Evolutionary conservation across 2,113 vertebrate species (phyloP), one percentile per base, ranked within the genome.

Genomic region (Channa argus): DNA sequence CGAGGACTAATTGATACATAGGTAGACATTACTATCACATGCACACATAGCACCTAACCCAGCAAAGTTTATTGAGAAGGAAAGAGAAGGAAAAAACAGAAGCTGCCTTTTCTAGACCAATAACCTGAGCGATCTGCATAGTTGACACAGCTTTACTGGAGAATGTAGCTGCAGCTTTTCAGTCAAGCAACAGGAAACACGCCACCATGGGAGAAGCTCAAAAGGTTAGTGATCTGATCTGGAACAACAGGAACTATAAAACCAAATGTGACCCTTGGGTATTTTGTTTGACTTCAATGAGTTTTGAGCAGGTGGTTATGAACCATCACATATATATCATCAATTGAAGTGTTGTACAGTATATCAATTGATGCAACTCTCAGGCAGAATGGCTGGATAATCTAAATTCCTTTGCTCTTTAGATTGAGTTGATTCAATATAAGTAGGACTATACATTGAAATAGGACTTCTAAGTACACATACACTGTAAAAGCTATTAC

Each of bases 121-220:
- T 70, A 44, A 67, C 79, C 79, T 62, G 15, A 46, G 44, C 39
- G 49, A 62, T 59, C 67, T 75, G 84, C 60, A 85, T 41, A 73
- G 47, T 66, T 44, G 37, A 73, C 41, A 52, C 74, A 83, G 83
- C 69, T 62, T 80, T 47, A 70, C 70, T 86, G 84, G 88, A 93
- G 92, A 93, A 94, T 93, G 60, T 86, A 94, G 93, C 37, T 86
- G 77, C 76, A 81, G 86, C 77, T 73, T 56, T 79, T 55, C 36
- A 75, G 73, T 55, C 73, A 52, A 73, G 71, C 74, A 70, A 82
- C 61, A 88, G 80, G 71, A 89, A 69, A 90, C 72, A 77, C 79
- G 50, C 61, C 81, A 94, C 86, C 86, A 96, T 96, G 96, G 95
- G 95, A 77, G 96, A 96, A 90, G 93, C 92, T 90, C 94, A 96